Base-by-base conservation (phyloP, 2,797 vertebrate species). In the Gymnocypris eckloni region DNA sequence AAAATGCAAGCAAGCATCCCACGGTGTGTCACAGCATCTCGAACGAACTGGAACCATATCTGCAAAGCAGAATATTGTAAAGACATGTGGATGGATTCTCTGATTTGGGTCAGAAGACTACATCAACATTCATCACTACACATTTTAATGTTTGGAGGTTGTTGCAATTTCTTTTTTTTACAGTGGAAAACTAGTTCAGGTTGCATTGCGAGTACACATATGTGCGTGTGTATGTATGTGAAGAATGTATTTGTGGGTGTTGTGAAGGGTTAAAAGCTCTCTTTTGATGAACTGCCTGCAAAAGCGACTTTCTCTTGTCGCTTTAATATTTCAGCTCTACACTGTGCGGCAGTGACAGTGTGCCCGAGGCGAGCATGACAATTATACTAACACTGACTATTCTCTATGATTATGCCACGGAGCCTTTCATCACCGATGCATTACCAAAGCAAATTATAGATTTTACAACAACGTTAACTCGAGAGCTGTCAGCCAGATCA, bases 351-450 rank as follows among this genome's bases (percentile, higher is more conserved):
- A 91, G 90, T 89, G 91, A 88, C 89, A 85, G 66, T 69, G 37
- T 33, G 92, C 93, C 91, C 16, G 22, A 73, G 91, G 91, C 89
- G 11, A 90, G 76, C 87, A 71, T 80, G 83, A 56, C 86, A 90
- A 93, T 93, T 90, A 90, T 88, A 92, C 91, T 90, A 92, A 90
- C 90, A 87, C 91, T 93, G 91, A 90, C 91, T 87, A 88, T 90
- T 89, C 84, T 81, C 81, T 90, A 91, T 41, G 91, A 92, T 33
- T 92, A 87, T 90, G 87, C 76, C 87, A 87, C 73, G 71, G 39
- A 87, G 86, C 83, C 86, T 89, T 88, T 84, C 87, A 83, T 92
- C 90, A 91, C 86, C 84, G 88, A 88, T 92, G 90, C 86, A 90
- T 89, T 89, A 86, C 71, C 54, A 75, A 91, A 33, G 70, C 82